Evolutionary conservation across 1,140 invertebrate genomes (phyloP).

Genomic region (Lysiphlebus fabarum): DNA sequence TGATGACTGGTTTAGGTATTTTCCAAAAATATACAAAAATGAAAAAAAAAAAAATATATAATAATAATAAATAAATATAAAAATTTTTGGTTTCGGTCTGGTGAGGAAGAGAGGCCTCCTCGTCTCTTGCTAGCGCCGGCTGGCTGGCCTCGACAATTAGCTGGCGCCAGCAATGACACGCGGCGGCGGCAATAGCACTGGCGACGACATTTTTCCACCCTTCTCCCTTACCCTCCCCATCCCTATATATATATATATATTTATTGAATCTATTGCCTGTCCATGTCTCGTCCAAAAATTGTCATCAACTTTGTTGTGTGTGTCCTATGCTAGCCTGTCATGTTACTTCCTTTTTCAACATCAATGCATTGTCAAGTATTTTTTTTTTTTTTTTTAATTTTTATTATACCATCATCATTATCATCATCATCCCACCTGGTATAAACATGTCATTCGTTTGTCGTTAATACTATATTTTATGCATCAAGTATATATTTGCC

Average conservation of each 20-base stretch:
- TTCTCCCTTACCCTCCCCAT: conserved; percentile 22
- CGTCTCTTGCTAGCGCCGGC: conserved; percentile 41
- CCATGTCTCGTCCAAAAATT: too few relatives aligned
- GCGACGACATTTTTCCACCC: conserved; percentile 19
- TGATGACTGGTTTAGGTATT: background rate
- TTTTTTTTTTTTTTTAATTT: conserved; percentile 5
- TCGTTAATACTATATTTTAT: too few relatives aligned
- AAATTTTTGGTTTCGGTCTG: conserved; percentile 30
- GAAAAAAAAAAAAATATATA: conserved; percentile 9
- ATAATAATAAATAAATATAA: conserved; percentile 6
- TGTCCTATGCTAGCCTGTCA: conserved; percentile 6
- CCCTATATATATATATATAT: conserved; percentile 14
- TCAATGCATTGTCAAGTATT: background rate
- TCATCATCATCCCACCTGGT: too few relatives aligned
- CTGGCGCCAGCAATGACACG: conserved; percentile 52
- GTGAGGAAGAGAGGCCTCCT: conserved; percentile 30
- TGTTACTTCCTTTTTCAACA: conserved; percentile 15
- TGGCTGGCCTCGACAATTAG: conserved; percentile 52
- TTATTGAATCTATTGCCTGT: too few relatives aligned
- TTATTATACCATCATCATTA: too few relatives aligned
- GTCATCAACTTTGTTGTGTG: too few relatives aligned
- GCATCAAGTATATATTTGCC: conserved; percentile 1
- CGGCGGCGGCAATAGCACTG: conserved; percentile 37
- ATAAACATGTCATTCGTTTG: too few relatives aligned
- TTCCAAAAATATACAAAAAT: background rate